Base-by-base conservation (phyloP, 2,113 vertebrate species). In the Manacus vitellinus region DNA sequence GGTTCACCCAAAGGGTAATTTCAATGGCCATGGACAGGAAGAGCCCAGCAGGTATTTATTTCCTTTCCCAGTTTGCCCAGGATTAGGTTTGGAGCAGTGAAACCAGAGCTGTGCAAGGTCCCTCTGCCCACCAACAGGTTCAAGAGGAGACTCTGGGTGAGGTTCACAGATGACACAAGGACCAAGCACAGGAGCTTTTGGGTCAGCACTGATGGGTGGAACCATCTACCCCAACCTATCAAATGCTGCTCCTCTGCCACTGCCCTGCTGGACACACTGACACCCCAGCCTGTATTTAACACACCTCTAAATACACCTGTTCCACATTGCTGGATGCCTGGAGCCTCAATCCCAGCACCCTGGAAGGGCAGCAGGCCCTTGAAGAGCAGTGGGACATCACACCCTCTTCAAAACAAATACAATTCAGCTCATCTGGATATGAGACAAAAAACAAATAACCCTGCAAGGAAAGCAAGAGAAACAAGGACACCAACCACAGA, bases 241-340 rank as follows among this genome's bases (percentile, higher is more conserved):
- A 1, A 25, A 21, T 1, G 0, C 37, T 25, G 10, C 55, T 31
- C 21, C 68, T n/a, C 41, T 17, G 30, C 56, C n/a, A 5, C 25
- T 5, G 0, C 4, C 2, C 3, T 8, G 11, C 15, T 19, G 9
- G 5, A 20, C 49, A 22, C 39, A 2, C 13, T 2, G 5, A 8
- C 6, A 37, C 55, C 51, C 55, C 10, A 1, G 6, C 3, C 18
- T 9, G 0, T 10, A 24, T 35, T 1, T 3, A 55, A 46, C 41
- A 3, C 23, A 7, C 8, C 14, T 51, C 92, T 19, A 4, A 30
- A 28, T 2, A 3, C 71, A 4, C 2, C 49, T 3, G 9, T 3
- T 11, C 7, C 14, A 0, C 0, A 2, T 3, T 15, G 61, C 51
- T 44, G 70, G 12, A 1, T 17, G 54, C 56, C 66, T 17, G 59